Conservation (phyloP, 2,888 invertebrate genomes). For the Galeruca laticollis region DNA sequence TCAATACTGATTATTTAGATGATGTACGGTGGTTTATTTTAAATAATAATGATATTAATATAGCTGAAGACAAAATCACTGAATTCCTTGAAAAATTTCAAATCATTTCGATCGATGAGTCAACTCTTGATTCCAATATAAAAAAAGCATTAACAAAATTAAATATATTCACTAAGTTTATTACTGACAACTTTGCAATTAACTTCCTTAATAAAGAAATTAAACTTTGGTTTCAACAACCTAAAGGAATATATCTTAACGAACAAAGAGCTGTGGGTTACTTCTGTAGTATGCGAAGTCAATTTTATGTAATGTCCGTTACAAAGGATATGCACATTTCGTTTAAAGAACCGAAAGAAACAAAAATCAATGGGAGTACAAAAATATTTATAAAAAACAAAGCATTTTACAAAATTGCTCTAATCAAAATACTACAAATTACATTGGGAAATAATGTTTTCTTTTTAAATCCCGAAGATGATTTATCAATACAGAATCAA, state of each 20-base stretch:
- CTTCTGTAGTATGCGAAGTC: neutral
- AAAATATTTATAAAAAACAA: neutral
- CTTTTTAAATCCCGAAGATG: neutral
- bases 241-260: conserved; percentile 1
- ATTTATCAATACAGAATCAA: neutral
- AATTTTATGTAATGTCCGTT: neutral
- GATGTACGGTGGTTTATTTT: neutral
- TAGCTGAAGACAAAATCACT: neutral
- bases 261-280: neutral
- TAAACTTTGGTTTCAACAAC: conserved; percentile 11
- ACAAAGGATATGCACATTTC: neutral
- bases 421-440: neutral
- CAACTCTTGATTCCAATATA: conserved; percentile 7
- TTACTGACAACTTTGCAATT: neutral
- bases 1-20: neutral
- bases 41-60: neutral
- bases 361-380: neutral
- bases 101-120: conserved; percentile 2
- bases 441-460: neutral
- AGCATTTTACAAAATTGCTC: neutral
- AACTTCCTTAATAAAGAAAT: neutral
- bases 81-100: conserved; percentile 10
- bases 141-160: neutral
- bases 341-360: neutral
- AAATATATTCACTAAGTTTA: neutral